Evolutionary conservation across 2,888 invertebrate species (phyloP).

Genomic region (Leptinotarsa haldemani): DNA sequence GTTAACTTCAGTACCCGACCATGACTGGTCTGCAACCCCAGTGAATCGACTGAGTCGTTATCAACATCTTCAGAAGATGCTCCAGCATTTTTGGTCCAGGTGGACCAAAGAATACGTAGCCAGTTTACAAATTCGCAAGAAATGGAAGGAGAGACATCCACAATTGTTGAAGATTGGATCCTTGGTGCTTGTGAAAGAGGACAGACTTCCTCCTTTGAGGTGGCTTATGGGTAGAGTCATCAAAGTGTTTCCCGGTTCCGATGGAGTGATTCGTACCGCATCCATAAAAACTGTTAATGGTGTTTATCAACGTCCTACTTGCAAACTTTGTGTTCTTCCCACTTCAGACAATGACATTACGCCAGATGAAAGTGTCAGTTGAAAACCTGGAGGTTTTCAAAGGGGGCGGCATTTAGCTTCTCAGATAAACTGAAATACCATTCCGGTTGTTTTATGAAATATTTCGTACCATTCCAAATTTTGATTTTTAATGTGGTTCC

Average conservation of each 20-base stretch:
- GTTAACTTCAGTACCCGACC: slow-evolving; percentile 44
- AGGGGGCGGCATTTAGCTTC: neutral
- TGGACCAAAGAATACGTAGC: slow-evolving; percentile 50
- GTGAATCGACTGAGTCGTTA: slow-evolving; percentile 43
- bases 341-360: neutral
- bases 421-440: no score
- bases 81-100: slow-evolving; percentile 4
- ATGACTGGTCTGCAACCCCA: slow-evolving; percentile 33
- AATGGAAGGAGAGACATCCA: slow-evolving; percentile 28
- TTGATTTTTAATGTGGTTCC: no score
- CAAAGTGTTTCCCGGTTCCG: slow-evolving; percentile 21
- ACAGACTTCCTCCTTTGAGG: slow-evolving; percentile 23
- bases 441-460: no score
- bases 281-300: slow-evolving; percentile 14
- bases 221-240: slow-evolving; percentile 29
- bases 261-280: slow-evolving; percentile 17
- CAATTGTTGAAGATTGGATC: slow-evolving; percentile 13
- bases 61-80: slow-evolving; percentile 46
- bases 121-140: slow-evolving; percentile 42
- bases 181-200: slow-evolving; percentile 28
- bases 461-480: no score
- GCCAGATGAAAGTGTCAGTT: neutral
- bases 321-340: slow-evolving; percentile 10
- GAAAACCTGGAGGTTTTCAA: neutral
- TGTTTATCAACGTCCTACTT: slow-evolving; percentile 6